phyloP scores from a whole-genome alignment of 2,888 invertebrate genomes.

The Pecten maximus region DNA sequence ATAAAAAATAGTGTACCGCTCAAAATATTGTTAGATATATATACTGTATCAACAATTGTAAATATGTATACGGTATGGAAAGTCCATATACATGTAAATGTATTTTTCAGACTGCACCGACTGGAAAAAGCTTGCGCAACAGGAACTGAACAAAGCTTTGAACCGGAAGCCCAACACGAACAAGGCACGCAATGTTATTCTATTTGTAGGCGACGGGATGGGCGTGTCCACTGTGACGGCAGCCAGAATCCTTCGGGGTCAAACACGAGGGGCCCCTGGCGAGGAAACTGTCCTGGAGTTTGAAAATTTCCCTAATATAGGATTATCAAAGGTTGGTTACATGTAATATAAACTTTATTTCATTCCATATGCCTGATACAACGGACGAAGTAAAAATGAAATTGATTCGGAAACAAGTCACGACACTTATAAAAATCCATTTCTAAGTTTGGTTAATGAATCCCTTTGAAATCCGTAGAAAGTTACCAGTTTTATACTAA shows the following conservation, averaged over 20 bases:
- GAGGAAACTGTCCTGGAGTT: slow-evolving; percentile 88
- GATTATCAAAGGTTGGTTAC: slow-evolving; percentile 87
- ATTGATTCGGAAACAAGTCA: no score
- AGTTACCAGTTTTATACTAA: no score
- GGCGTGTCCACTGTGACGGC: slow-evolving; percentile 83
- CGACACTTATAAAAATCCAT: no score
- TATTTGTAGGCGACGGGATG: slow-evolving; percentile 79
- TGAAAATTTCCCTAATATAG: slow-evolving; percentile 88
- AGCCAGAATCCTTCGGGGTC: slow-evolving; percentile 70
- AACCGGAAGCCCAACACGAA: slow-evolving; percentile 83
- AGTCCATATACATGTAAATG: no score
- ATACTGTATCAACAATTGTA: no score
- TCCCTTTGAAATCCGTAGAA: no score
- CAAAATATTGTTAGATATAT: no score
- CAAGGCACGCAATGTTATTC: slow-evolving; percentile 75
- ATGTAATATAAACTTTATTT: background rate
- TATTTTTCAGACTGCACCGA: slow-evolving; percentile 62
- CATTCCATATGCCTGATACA: no score
- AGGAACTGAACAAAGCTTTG: slow-evolving; percentile 85
- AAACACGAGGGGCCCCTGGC: slow-evolving; percentile 80
- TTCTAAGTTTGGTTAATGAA: no score
- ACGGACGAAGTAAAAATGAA: no score
- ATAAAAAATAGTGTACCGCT: no score
- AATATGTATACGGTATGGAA: no score
- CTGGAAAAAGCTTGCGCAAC: slow-evolving; percentile 82